A percentile compares a stretch with the other conserved stretches of the same genome.
phyloP scores from a whole-genome alignment of 2,113 vertebrate genomes.

The Microcebus ravelobensis region DNA sequence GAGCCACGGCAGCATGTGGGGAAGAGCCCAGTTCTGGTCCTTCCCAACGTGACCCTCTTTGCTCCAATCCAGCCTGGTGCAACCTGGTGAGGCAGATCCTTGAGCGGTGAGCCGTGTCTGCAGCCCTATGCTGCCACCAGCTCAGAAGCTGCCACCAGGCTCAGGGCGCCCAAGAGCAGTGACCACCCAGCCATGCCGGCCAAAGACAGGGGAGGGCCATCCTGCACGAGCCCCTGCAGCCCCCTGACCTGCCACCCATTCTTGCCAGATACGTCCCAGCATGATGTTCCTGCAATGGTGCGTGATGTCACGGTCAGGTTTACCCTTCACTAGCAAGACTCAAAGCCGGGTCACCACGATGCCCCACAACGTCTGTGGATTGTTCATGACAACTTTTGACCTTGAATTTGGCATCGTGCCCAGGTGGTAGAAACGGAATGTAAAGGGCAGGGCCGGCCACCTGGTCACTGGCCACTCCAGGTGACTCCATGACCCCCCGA shows the following conservation, averaged over 20 bases:
- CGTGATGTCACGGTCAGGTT: neutral
- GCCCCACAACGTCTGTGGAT: neutral
- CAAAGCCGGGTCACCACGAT: neutral
- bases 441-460: neutral
- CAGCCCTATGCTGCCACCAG: neutral
- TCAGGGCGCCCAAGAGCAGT: neutral
- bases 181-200: neutral
- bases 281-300: neutral
- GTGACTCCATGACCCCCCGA: neutral
- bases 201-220: neutral
- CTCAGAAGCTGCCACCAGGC: neutral
- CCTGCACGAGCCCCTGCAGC: neutral
- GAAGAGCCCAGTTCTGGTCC: neutral
- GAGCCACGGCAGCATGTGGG: accelerated
- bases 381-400: neutral
- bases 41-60: neutral
- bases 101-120: too few species aligned
- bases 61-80: neutral
- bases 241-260: neutral
- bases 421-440: neutral
- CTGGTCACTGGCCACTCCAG: neutral
- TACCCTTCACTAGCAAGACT: neutral
- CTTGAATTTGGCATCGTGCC: neutral
- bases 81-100: neutral
- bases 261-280: neutral